These are phyloP conservation scores for Heteromyza rotundicornis DNA, from an alignment of 2,888 invertebrate genomes.

Conservation along the genomic window DNA sequence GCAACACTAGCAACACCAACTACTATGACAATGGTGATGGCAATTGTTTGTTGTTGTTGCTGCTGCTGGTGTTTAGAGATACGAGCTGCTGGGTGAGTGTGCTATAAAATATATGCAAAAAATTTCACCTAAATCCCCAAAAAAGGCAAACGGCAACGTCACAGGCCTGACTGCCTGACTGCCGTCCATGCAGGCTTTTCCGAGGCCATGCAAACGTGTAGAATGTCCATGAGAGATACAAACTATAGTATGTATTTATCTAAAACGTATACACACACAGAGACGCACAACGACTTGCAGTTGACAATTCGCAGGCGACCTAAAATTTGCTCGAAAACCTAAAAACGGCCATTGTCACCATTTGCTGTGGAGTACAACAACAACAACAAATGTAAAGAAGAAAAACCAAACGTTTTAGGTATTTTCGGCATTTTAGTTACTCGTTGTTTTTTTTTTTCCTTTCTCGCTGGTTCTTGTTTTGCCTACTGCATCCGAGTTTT, in stretches of 20 bases:
- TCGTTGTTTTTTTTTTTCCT: slow-evolving; percentile 7
- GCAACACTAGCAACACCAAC: slow-evolving; percentile 9
- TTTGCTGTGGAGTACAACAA: too few species aligned
- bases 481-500: too few species aligned
- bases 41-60: too few species aligned
- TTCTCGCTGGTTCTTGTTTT: neutral
- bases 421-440: neutral
- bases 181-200: too few species aligned
- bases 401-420: neutral
- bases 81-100: neutral
- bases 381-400: too few species aligned
- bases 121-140: slow-evolving; percentile 17
- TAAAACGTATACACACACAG: neutral
- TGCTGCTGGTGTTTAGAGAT: slow-evolving; percentile 23
- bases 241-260: neutral
- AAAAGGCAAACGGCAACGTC: slow-evolving; percentile 17
- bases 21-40: slow-evolving; percentile 26
- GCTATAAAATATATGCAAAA: slow-evolving; percentile 7
- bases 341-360: slow-evolving; percentile 53
- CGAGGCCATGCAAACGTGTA: neutral
- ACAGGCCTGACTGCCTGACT: too few species aligned
- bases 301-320: neutral
- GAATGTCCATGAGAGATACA: neutral
- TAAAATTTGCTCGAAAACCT: slow-evolving; percentile 13
- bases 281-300: neutral